Base-by-base conservation (phyloP, 1,140 invertebrate species). In the Acromyrmex echinatior region DNA sequence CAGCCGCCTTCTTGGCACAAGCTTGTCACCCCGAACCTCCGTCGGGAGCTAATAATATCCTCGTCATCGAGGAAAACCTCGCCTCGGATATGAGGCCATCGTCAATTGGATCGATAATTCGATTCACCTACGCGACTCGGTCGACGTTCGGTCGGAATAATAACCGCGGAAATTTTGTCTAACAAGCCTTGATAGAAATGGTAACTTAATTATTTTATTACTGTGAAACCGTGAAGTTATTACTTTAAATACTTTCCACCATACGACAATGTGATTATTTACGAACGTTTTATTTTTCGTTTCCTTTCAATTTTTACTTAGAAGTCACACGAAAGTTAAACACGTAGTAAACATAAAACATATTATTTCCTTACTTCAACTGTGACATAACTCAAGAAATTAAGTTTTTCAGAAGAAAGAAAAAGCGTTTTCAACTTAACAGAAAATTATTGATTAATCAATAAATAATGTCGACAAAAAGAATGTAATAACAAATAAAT, bases 21-120 rank as follows among this genome's bases (percentile, higher is more conserved):
- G 88, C 79, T 89, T 73, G 49, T 89, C 74, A 84, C 56, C 77
- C 51, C 73, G 80, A 45, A 86, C 66, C 80, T 71, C 66, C 77
- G 70, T 66, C 56, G 49, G 45, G 39, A 10, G 81, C 81, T 89
- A 89, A 89, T 89, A 89, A 89, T 89, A 86, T 90, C 82, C 56
- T 86, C 82, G 84, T 86, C 66, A 81, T 77, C 73, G 81, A 68
- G 71, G 68, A 80, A 31, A 62, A 76, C 18, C 35, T 60, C 49
- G n/a, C 25, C 39, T 39, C 49, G 35, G 35, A 68, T n/a, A 25
- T 31, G 78, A 58, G 35, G 65, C 5, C 58, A 74, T 18, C 56
- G 53, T 51, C 35, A 31, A 82, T 87, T 9, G 70, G 86, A 82
- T 88, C 88, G 88, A 87, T 89, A 87, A 86, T 16, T 63, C 25